Conservation (phyloP, 2,113 vertebrate species). For the Coptodon bakossiorum region DNA sequence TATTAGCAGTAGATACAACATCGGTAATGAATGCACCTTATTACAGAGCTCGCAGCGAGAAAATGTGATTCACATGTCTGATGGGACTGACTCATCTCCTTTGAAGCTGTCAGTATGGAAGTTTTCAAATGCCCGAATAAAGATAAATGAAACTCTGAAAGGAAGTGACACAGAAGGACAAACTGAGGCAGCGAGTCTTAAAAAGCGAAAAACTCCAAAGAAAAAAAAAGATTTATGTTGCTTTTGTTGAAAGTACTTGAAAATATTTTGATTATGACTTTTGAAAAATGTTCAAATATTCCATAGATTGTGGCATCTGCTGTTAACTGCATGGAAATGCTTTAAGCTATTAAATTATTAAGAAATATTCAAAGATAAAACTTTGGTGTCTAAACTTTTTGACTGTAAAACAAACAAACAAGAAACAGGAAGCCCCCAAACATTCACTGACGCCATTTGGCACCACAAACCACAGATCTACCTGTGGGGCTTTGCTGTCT, state of each 20-base stretch:
- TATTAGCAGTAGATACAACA: background rate
- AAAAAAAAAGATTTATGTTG: fast-evolving
- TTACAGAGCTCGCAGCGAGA: background rate
- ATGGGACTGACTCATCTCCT: background rate
- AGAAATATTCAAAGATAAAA: background rate
- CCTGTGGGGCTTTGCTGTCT: background rate
- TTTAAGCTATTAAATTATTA: background rate
- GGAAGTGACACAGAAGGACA: background rate
- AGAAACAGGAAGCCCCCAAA: background rate
- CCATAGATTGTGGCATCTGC: background rate
- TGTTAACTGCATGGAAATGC: background rate
- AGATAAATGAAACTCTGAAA: background rate
- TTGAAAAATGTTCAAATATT: background rate
- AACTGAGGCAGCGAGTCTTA: background rate
- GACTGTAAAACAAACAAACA: background rate
- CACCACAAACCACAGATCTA: background rate
- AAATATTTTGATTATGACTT: background rate
- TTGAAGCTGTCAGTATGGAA: background rate
- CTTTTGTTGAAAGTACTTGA: background rate
- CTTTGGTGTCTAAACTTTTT: background rate
- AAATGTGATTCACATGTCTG: background rate
- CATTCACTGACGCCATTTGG: fast-evolving
- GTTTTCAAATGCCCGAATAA: background rate
- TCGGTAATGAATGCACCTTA: background rate
- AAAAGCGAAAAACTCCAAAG: background rate